Percentiles rank a stretch among this genome's conserved stretches.
Evolutionary conservation across 1,140 invertebrate species (phyloP).

Genomic region (Drosophila nigrodunni): DNA sequence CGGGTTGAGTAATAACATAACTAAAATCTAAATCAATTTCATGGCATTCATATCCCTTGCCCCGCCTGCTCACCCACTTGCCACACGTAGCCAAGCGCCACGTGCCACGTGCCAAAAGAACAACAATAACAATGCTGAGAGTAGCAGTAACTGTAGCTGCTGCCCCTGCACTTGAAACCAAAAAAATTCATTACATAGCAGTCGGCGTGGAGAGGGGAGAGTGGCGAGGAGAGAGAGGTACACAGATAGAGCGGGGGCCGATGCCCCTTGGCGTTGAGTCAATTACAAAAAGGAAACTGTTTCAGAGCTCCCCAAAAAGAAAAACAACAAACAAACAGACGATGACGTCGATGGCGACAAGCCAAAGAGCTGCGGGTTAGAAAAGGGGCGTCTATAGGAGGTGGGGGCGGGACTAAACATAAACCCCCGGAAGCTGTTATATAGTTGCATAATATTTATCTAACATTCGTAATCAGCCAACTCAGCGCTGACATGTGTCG

Average conservation of each 20-base stretch:
- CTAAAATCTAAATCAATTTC: conserved; percentile 78
- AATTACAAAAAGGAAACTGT: conserved; percentile 68
- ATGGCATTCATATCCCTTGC: conserved; percentile 17
- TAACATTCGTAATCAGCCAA: conserved; percentile 63
- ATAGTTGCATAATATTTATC: conserved; percentile 77
- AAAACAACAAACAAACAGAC: conserved; percentile 18
- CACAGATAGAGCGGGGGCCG: background rate
- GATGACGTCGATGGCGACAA: conserved; percentile 54
- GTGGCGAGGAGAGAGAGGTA: background rate
- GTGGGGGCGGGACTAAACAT: background rate
- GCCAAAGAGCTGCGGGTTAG: background rate
- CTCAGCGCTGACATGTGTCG: conserved; percentile 69
- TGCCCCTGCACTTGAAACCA: conserved; percentile 59
- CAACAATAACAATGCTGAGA: conserved; percentile 44
- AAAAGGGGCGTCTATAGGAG: background rate
- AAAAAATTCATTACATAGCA: conserved; percentile 63
- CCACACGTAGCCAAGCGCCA: conserved; percentile 47
- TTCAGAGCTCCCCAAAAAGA: conserved; percentile 39
- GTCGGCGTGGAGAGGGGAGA: background rate
- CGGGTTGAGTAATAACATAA: conserved; percentile 56
- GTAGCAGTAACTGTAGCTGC: conserved; percentile 26
- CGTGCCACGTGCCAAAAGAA: conserved; percentile 69
- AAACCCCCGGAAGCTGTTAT: conserved; percentile 42
- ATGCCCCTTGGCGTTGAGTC: conserved; percentile 65
- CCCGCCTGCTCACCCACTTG: conserved; percentile 23